phyloP scores from a whole-genome alignment of 2,888 invertebrate genomes.

The Pollenia griseotomentosa region DNA sequence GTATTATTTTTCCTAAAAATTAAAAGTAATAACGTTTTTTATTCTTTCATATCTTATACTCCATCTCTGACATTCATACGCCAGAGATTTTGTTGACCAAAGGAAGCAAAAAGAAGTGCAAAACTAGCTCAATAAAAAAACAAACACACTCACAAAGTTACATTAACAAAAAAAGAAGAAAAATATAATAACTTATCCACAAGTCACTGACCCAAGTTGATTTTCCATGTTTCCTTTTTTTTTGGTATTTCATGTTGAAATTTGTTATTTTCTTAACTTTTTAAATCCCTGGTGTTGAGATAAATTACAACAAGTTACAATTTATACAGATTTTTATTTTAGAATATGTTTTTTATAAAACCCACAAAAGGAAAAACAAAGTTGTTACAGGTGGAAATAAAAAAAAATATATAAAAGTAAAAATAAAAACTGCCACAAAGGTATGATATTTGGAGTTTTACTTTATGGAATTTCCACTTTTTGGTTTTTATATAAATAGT shows the following conservation, averaged over 20 bases:
- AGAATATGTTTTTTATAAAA: slow-evolving; percentile 52
- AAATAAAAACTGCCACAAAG: slow-evolving; percentile 30
- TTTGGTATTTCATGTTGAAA: slow-evolving; percentile 44
- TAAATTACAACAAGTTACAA: slow-evolving; percentile 68
- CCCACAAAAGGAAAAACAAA: not conserved
- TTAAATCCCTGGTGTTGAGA: slow-evolving; percentile 69
- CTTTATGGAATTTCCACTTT: slow-evolving; percentile 5
- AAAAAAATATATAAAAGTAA: not conserved
- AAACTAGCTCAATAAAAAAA: not conserved
- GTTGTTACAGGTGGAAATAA: slow-evolving; percentile 50
- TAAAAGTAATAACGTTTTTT: slow-evolving; percentile 24
- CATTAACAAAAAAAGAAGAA: slow-evolving; percentile 2
- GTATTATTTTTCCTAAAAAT: slow-evolving; percentile 48
- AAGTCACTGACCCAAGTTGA: slow-evolving; percentile 69
- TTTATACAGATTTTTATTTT: slow-evolving; percentile 62
- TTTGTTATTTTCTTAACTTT: slow-evolving; percentile 67
- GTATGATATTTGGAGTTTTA: slow-evolving; percentile 15
- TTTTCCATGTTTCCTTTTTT: slow-evolving; percentile 52
- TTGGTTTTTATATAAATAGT: slow-evolving; percentile 3
- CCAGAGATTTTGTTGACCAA: slow-evolving; percentile 37
- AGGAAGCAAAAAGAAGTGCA: slow-evolving; percentile 10
- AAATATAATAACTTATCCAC: slow-evolving; percentile 60
- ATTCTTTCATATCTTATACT: slow-evolving; percentile 19
- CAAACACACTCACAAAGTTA: slow-evolving; percentile 5
- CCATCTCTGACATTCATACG: not conserved